These are phyloP conservation scores for Drosophila nasuta DNA, from an alignment of 1,140 invertebrate genomes.

Conservation along the genomic window DNA sequence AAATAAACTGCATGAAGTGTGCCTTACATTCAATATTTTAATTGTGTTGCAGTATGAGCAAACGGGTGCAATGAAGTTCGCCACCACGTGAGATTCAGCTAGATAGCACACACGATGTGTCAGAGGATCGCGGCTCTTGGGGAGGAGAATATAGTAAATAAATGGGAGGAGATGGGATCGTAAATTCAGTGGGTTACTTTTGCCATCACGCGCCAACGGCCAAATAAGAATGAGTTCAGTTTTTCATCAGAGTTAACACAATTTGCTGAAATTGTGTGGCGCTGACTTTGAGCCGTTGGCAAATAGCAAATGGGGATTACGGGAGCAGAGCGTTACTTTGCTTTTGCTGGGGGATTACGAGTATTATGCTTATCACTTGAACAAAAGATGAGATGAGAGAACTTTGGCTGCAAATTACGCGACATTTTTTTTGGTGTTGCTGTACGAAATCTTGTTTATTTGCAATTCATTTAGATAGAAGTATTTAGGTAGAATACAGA, in stretches of 20 bases:
- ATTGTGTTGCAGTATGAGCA: neutral
- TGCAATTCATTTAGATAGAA: slow-evolving; percentile 69
- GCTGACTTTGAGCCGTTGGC: slow-evolving; percentile 35
- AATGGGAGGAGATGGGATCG: neutral
- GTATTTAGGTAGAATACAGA: slow-evolving; percentile 49
- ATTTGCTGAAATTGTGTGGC: slow-evolving; percentile 18
- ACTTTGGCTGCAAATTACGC: slow-evolving; percentile 47
- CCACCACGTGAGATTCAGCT: slow-evolving; percentile 22
- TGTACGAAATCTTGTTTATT: slow-evolving; percentile 53
- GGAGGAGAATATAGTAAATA: neutral
- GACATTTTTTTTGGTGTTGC: slow-evolving; percentile 16
- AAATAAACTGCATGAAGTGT: neutral
- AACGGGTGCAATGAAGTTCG: slow-evolving; percentile 5
- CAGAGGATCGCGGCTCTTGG: neutral
- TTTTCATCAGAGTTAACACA: neutral
- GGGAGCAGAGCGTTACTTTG: slow-evolving; percentile 29
- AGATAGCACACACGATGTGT: slow-evolving; percentile 1
- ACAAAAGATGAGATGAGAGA: slow-evolving; percentile 4
- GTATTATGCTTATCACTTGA: slow-evolving; percentile 30
- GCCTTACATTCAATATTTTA: slow-evolving; percentile 7
- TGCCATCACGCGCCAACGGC: slow-evolving; percentile 34
- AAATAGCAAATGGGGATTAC: slow-evolving; percentile 49
- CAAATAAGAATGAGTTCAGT: slow-evolving; percentile 34
- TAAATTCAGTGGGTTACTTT: slow-evolving; percentile 25
- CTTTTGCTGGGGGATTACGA: slow-evolving; percentile 24